Evolutionary conservation across 2,888 invertebrate species (phyloP).

Genomic region (Caenorhabditis afra): DNA sequence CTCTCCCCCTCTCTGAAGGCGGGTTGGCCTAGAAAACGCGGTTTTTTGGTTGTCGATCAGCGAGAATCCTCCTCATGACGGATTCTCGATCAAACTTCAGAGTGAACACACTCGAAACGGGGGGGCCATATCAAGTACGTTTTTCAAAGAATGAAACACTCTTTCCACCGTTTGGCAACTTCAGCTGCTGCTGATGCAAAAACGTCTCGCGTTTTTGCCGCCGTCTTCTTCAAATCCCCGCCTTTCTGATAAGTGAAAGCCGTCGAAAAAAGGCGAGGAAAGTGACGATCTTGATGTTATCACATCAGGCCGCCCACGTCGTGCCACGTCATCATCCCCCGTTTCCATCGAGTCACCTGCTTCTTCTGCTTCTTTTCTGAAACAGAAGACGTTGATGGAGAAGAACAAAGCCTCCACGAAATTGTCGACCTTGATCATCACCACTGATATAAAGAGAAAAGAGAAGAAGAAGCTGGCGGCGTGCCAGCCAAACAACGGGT

Average conservation of each 20-base stretch:
- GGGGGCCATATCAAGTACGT: too few species aligned
- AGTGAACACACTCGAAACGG: too few species aligned
- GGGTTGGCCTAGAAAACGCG: too few species aligned
- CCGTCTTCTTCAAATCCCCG: conserved; percentile 14
- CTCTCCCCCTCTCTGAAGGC: too few species aligned
- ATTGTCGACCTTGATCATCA: conserved; percentile 37
- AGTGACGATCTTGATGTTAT: conserved; percentile 51
- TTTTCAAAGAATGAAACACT: too few species aligned
- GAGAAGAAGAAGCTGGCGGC: conserved; percentile 23
- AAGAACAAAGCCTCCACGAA: conserved; percentile 35
- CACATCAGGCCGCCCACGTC: conserved; percentile 38
- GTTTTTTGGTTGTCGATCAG: too few species aligned
- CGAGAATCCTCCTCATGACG: too few species aligned
- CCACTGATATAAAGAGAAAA: conserved; percentile 8
- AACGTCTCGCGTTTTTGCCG: conserved; percentile 10
- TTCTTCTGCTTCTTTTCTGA: too few species aligned
- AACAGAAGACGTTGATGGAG: too few species aligned
- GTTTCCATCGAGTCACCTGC: neutral
- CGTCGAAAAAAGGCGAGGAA: conserved; percentile 30
- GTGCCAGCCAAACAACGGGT: conserved; percentile 46
- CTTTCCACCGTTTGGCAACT: too few species aligned
- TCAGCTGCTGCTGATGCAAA: too few species aligned
- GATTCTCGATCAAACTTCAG: too few species aligned
- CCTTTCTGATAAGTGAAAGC: conserved; percentile 54
- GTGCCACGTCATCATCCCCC: conserved; percentile 3